Evolutionary conservation across 1,140 invertebrate species (phyloP), one percentile per base, ranked within the genome.

Genomic region (Cyphomyrmex costatus): DNA sequence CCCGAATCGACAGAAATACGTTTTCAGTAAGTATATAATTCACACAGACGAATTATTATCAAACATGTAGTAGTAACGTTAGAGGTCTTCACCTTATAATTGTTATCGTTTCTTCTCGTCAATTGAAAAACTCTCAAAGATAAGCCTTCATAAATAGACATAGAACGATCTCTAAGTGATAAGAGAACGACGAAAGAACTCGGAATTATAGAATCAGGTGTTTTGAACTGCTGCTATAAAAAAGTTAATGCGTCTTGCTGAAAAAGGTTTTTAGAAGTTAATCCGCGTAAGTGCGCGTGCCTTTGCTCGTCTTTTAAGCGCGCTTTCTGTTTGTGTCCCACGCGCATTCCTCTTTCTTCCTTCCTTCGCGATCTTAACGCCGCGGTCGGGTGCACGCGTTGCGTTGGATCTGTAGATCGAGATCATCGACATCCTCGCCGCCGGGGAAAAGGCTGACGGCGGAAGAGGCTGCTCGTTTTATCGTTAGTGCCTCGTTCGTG

Each of bases 351-450:
- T 79, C 42, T 56, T n/a, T 36, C 60, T 53, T 83, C 27, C 83
- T 71, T 56, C 70, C 65, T 68, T 70, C 56, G 53, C 80, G 49
- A 61, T 83, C 82, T 85, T 65, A 73, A 65, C 76, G 71, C 33
- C 85, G 86, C 49, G 80, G 51, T 49, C 49, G 86, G 53, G 33
- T 60, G 46, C 79, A 21, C 51, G 46, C 65, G 60, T 24, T 27
- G 42, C 49, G 51, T 42, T 36, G 86, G 27, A 56, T 53, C 51
- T 42, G 33, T 30, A 74, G 71, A 53, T 86, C 68, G 88, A 80
- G 86, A 89, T 88, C 88, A 88, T 88, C 88, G 88, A 77, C 61
- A 73, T 80, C 30, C 49, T 61, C 86, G 56, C 33, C 61, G 49
- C 36, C 76, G 63, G 49, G 33, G 49, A 73, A 71, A 56, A 21